phyloP scores from a whole-genome alignment of 2,797 vertebrate genomes.

The Parotocinclus haroldoi region DNA sequence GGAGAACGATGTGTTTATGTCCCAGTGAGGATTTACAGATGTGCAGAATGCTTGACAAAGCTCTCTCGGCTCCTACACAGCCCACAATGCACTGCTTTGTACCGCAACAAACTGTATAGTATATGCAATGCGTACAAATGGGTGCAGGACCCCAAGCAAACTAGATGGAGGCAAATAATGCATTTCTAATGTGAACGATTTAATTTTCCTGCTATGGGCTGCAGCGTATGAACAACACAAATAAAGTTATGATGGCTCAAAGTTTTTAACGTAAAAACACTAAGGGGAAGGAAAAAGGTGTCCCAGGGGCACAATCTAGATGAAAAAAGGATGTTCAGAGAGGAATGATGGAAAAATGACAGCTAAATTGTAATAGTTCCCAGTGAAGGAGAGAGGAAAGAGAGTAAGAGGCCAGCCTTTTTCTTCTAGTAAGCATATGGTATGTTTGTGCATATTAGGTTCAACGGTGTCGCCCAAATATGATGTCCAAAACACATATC shows the following conservation, averaged over 20 bases:
- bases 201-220: conserved; percentile 64
- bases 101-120: neutral
- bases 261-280: conserved; percentile 45
- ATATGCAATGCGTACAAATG: conserved; percentile 2
- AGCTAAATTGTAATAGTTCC: conserved; percentile 2
- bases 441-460: neutral
- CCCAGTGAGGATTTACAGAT: conserved; percentile 21
- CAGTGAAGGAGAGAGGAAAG: conserved; percentile 9
- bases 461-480: too few relatives aligned
- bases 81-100: too few relatives aligned
- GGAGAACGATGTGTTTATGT: conserved; percentile 1
- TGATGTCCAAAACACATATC: too few relatives aligned
- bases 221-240: conserved; percentile 59
- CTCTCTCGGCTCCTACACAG: too few relatives aligned
- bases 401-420: conserved; percentile 25
- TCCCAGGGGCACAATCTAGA: conserved; percentile 19
- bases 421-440: conserved; percentile 56
- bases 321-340: conserved; percentile 13
- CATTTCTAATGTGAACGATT: conserved; percentile 63
- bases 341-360: conserved; percentile 6
- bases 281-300: conserved; percentile 37
- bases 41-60: conserved; percentile 8
- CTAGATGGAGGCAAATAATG: neutral
- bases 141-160: neutral
- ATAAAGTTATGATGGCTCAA: conserved; percentile 3